Conservation (phyloP, 2,888 invertebrate genomes). For the Pachydiplax longipennis region DNA sequence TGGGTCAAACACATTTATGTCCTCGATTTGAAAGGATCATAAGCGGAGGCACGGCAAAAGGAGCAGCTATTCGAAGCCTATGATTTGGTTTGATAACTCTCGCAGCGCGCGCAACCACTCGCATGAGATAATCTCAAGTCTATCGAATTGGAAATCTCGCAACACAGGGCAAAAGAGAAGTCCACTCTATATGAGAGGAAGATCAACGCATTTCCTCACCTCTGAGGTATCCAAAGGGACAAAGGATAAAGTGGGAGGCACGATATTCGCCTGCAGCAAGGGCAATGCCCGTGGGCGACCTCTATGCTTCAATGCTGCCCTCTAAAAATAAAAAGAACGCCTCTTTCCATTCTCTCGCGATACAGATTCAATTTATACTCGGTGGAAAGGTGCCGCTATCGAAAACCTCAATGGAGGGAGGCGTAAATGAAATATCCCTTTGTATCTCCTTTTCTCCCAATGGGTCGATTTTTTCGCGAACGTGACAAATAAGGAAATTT, state of each 20-base stretch:
- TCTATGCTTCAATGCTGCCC: not conserved
- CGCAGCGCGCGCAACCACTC: not conserved
- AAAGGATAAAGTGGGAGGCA: not conserved
- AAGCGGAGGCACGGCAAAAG: too few species aligned
- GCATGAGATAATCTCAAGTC: not conserved
- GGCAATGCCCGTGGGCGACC: conserved; percentile 5
- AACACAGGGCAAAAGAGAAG: not conserved
- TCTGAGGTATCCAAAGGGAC: not conserved
- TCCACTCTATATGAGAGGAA: not conserved
- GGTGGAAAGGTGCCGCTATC: not conserved
- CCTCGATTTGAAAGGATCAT: too few species aligned
- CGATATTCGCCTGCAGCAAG: not conserved
- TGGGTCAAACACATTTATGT: too few species aligned
- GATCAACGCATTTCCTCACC: not conserved
- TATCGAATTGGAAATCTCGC: not conserved
- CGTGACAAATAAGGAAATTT: not conserved
- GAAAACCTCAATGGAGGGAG: not conserved
- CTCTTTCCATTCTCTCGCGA: not conserved
- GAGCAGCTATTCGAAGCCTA: too few species aligned
- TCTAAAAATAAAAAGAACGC: not conserved
- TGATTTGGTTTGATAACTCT: not conserved
- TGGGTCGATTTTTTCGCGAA: not conserved
- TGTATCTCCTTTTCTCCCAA: not conserved
- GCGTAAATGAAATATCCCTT: conserved; percentile 22
- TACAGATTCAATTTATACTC: conserved; percentile 24